Conservation (phyloP, 2,888 invertebrate species). For the Pseudococcus viburni region DNA sequence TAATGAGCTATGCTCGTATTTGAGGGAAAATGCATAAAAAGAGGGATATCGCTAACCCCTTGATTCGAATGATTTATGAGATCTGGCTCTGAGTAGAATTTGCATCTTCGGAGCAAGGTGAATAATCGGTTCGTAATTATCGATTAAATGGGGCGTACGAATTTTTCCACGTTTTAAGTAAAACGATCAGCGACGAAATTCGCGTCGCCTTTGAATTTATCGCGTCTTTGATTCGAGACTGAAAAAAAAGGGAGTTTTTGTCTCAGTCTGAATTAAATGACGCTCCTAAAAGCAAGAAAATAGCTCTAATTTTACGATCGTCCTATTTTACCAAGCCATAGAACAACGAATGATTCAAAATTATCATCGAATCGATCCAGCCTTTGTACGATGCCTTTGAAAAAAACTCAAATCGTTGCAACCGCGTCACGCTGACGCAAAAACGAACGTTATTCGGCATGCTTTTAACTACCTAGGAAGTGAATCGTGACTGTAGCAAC, state of each 20-base stretch:
- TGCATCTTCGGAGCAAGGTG: not conserved
- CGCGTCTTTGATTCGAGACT: not conserved
- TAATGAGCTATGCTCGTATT: not conserved
- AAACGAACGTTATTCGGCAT: constrained; percentile 49
- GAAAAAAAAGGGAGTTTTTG: no score
- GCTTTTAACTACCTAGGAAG: constrained; percentile 39
- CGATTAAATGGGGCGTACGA: constrained; percentile 17
- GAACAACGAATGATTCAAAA: constrained; percentile 2
- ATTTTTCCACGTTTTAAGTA: constrained; percentile 19
- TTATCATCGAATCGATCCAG: not conserved
- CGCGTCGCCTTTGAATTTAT: not conserved
- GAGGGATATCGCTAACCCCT: not conserved
- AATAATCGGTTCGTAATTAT: constrained; percentile 48
- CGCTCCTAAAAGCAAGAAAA: not conserved
- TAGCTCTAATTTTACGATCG: not conserved
- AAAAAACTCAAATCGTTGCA: not conserved
- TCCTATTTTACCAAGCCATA: not conserved
- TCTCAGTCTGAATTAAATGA: no score
- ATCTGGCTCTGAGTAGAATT: not conserved
- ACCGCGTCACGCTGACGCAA: not conserved
- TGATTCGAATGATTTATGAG: constrained; percentile 33
- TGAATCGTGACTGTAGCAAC: constrained; percentile 31
- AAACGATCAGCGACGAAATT: not conserved
- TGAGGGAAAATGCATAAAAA: not conserved
- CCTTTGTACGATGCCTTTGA: not conserved